Conservation (phyloP, 37 sponge, comb jelly and placozoan species). For the Diacarnus erythraeanus region DNA sequence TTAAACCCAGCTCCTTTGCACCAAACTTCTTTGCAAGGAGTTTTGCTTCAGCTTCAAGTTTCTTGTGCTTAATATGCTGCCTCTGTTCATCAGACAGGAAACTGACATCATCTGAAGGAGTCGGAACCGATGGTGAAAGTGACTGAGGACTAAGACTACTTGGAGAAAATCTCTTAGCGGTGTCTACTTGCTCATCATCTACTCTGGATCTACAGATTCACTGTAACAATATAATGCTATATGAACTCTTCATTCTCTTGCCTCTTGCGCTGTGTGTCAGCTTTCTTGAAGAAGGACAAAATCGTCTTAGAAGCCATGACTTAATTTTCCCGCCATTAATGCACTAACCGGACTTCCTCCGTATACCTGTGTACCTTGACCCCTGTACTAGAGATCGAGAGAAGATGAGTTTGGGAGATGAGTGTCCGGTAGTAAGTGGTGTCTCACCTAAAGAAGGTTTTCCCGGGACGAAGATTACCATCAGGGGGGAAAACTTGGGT, state of each 20-base stretch:
- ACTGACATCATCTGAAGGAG: neutral
- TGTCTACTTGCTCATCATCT: too few relatives aligned
- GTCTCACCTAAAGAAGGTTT: constrained; percentile 86
- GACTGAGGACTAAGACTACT: too few relatives aligned
- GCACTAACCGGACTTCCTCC: too few relatives aligned
- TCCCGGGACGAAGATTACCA: constrained; percentile 88
- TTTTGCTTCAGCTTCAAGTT: constrained; percentile 55
- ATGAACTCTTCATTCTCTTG: too few relatives aligned
- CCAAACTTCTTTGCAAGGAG: constrained; percentile 51
- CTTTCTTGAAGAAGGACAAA: constrained; percentile 27
- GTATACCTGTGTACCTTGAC: too few relatives aligned
- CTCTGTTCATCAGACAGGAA: constrained; percentile 31
- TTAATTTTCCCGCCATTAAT: constrained; percentile 14
- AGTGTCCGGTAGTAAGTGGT: constrained; percentile 73
- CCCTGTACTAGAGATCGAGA: too few relatives aligned
- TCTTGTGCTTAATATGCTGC: constrained; percentile 42
- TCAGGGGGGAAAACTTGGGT: constrained; percentile 92
- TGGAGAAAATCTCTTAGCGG: neutral
- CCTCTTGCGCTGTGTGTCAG: neutral
- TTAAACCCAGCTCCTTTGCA: constrained; percentile 47
- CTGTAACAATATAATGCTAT: too few relatives aligned
- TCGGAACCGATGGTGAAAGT: neutral
- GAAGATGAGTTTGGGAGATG: neutral
- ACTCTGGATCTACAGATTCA: too few relatives aligned
- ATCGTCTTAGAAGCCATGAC: neutral